These are phyloP conservation scores for Eurosta solidaginis DNA, from an alignment of 1,140 invertebrate species.

Conservation along the genomic window DNA sequence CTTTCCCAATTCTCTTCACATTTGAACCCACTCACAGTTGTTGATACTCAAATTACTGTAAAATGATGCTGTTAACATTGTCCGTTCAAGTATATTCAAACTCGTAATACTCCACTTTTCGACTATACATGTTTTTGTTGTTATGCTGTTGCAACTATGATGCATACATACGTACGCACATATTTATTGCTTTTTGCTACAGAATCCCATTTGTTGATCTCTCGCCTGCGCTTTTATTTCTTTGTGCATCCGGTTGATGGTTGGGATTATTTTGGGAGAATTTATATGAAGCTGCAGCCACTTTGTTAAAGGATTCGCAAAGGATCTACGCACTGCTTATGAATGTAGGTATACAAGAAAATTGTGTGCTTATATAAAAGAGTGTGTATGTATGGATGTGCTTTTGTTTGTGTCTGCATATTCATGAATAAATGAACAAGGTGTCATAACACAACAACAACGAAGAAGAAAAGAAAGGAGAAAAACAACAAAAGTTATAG, in stretches of 20 bases:
- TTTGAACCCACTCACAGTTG: neutral
- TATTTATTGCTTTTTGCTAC: neutral
- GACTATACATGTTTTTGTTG: neutral
- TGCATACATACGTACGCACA: too few species aligned
- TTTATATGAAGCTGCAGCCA: conserved; percentile 49
- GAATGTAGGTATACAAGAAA: neutral
- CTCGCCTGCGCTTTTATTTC: conserved; percentile 32
- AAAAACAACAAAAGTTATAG: neutral
- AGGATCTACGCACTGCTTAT: neutral
- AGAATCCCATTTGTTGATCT: neutral
- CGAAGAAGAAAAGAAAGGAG: neutral
- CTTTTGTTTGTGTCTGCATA: neutral
- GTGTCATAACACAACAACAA: neutral
- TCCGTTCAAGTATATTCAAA: neutral
- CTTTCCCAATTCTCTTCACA: neutral
- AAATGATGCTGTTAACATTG: conserved; percentile 1
- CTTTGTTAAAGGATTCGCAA: conserved; percentile 29
- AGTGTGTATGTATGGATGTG: neutral
- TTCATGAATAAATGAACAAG: conserved; percentile 13
- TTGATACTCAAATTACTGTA: neutral
- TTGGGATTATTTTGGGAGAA: conserved; percentile 56
- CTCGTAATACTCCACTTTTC: neutral
- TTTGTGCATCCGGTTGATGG: conserved; percentile 54
- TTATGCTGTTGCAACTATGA: neutral
- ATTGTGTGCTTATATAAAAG: neutral